Percentiles rank a stretch among this genome's conserved stretches.
Evolutionary conservation across 2,888 invertebrate genomes (phyloP).

Genomic region (Drosophila neonasuta): DNA sequence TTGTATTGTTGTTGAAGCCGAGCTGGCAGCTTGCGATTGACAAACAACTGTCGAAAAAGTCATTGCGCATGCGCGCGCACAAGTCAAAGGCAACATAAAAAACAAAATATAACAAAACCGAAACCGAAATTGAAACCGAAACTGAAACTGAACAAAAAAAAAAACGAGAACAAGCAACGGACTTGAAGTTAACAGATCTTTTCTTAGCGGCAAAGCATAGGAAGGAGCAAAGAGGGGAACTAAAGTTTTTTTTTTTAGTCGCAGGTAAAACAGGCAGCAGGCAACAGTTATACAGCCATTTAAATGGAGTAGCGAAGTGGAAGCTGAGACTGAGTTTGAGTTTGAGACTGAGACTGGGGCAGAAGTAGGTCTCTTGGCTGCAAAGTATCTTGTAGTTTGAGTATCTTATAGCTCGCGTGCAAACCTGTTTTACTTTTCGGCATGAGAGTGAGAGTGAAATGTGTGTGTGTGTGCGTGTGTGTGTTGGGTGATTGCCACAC

Average conservation of each 20-base stretch:
- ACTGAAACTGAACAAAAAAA: conserved; percentile 13
- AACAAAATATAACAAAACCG: conserved; percentile 29
- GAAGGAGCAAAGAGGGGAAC: neutral
- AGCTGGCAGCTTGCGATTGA: conserved; percentile 57
- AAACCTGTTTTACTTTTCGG: conserved; percentile 62
- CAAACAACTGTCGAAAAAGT: conserved; percentile 74
- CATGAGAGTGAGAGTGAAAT: conserved; percentile 65
- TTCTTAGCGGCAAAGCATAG: conserved; percentile 10
- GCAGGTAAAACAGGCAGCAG: conserved; percentile 35
- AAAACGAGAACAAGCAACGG: conserved; percentile 48
- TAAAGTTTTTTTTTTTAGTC: conserved; percentile 16
- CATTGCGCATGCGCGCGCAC: conserved; percentile 72
- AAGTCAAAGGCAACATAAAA: conserved; percentile 57
- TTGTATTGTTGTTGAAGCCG: conserved; percentile 16
- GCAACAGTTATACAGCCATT: conserved; percentile 64
- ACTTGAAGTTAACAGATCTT: conserved; percentile 49
- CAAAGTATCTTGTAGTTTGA: conserved; percentile 32
- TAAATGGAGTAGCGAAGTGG: conserved; percentile 67
- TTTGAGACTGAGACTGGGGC: conserved; percentile 29
- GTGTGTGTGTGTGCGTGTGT: conserved; percentile 25
- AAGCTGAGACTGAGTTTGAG: conserved; percentile 44
- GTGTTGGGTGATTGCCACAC: conserved; percentile 42
- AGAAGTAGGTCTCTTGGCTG: conserved; percentile 53
- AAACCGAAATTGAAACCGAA: neutral
- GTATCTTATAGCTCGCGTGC: conserved; percentile 13